Evolutionary conservation across 2,888 invertebrate species (phyloP).

Genomic region (Drosophila robusta): DNA sequence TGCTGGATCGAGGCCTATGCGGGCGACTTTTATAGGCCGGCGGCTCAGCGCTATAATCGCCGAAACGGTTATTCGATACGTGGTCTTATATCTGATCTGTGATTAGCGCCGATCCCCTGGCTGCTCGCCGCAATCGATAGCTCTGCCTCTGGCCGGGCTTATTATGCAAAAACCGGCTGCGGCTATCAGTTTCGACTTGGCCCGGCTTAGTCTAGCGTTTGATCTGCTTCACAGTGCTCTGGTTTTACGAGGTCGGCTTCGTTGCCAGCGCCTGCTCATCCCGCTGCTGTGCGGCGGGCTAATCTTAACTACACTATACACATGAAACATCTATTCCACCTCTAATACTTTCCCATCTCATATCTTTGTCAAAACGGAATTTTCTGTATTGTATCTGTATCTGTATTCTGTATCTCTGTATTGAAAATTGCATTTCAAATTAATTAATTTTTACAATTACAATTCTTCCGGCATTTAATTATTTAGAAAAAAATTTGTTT

Average conservation of each 20-base stretch:
- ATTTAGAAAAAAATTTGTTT: no score
- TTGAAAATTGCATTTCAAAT: no score
- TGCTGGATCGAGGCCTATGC: constrained; percentile 18
- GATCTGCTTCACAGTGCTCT: constrained; percentile 65
- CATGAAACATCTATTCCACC: no score
- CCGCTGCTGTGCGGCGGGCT: no score
- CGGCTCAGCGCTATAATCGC: neutral
- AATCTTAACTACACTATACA: no score
- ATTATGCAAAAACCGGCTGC: constrained; percentile 66
- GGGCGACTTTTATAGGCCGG: constrained; percentile 45
- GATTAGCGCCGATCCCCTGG: constrained; percentile 39
- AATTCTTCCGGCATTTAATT: no score
- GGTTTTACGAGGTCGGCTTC: constrained; percentile 47
- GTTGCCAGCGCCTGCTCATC: constrained; percentile 3
- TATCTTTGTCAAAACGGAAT: neutral
- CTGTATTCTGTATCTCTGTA: no score
- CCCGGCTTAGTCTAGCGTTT: constrained; percentile 56
- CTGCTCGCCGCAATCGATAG: constrained; percentile 61
- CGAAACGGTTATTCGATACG: constrained; percentile 38
- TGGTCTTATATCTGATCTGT: constrained; percentile 59
- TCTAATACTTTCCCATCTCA: neutral
- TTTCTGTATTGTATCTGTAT: no score
- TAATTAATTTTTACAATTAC: no score
- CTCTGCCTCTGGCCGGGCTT: constrained; percentile 44
- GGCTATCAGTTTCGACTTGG: constrained; percentile 56